Evolutionary conservation across 2,888 invertebrate genomes (phyloP), one percentile per base, ranked within the genome.

Genomic region (Coecobrya sp.): DNA sequence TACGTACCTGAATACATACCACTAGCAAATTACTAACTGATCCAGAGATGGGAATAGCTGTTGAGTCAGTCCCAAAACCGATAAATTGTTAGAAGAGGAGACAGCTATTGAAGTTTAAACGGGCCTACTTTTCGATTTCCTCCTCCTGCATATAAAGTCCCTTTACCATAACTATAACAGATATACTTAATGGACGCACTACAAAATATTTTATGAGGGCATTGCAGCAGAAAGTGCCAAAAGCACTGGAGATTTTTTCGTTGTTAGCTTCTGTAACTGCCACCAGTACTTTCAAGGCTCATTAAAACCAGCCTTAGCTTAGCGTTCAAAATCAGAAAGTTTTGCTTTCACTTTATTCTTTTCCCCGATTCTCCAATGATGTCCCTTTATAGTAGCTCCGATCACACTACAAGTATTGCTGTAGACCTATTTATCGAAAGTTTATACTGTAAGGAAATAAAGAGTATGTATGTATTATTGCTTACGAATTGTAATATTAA

Each of bases 301-400:
- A 85, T 85, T 85, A 85, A 85, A 85, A 85, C 42, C 84, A 85
- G 65, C 49, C 84, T 85, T 65, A 36, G 45, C 70, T 36, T n/a
- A 70, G 13, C 70, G 36, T 16, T 65, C 84, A 36, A 70, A 70
- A 70, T 70, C 36, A n/a, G n/a, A 7, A 85, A 49, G 4, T 70
- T 70, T 13, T n/a, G n/a, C 84, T 82, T 30, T 16, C 59, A 30
- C 45, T 65, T 22, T 65, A n/a, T n/a, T n/a, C n/a, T n/a, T n/a
- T n/a, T n/a, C 25, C 45, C 42, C 65, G 36, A 70, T 42, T 36
- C 70, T 70, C 70, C 36, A 70, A 70, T 70, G 70, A 70, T 70
- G 36, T 11, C 13, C 36, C 70, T 36, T 70, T 27, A 65, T 27
- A 11, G 36, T 10, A 70, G 36, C 7, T 36, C 42, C n/a, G 27